phyloP scores from a whole-genome alignment of 2,113 vertebrate species.

The Lontra canadensis region DNA sequence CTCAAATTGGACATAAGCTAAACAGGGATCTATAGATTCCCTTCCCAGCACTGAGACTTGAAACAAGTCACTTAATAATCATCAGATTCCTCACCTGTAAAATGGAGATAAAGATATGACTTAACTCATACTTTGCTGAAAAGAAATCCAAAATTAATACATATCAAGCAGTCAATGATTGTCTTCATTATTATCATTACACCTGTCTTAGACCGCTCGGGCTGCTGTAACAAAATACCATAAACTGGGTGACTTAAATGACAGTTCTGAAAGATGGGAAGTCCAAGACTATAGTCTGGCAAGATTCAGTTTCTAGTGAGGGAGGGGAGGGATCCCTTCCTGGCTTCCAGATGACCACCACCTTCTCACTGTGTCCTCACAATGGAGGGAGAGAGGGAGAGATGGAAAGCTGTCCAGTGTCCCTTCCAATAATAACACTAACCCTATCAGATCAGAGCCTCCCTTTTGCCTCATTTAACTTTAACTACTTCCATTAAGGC shows the following conservation, averaged over 20 bases:
- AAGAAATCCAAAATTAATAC: background rate
- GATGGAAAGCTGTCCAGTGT: background rate
- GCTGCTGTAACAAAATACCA: background rate
- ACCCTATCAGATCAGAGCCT: background rate
- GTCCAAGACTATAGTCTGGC: background rate
- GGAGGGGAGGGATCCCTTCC: background rate
- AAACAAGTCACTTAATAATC: background rate
- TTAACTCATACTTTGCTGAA: background rate
- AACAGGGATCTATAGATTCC: background rate
- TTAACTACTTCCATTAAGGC: background rate
- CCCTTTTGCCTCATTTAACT: background rate
- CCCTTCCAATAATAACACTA: background rate
- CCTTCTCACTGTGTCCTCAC: background rate
- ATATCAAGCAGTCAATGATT: background rate
- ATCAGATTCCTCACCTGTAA: background rate
- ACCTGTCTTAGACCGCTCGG: background rate
- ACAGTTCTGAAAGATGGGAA: background rate
- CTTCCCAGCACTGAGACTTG: background rate
- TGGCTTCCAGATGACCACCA: background rate
- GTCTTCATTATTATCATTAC: background rate
- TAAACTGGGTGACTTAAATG: background rate
- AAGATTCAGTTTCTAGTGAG: background rate
- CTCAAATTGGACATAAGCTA: background rate
- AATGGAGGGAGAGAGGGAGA: background rate
- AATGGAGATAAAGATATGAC: background rate